Evolutionary conservation across 2,113 vertebrate genomes (phyloP).

Genomic region (Thalassarche chlororhynchos): DNA sequence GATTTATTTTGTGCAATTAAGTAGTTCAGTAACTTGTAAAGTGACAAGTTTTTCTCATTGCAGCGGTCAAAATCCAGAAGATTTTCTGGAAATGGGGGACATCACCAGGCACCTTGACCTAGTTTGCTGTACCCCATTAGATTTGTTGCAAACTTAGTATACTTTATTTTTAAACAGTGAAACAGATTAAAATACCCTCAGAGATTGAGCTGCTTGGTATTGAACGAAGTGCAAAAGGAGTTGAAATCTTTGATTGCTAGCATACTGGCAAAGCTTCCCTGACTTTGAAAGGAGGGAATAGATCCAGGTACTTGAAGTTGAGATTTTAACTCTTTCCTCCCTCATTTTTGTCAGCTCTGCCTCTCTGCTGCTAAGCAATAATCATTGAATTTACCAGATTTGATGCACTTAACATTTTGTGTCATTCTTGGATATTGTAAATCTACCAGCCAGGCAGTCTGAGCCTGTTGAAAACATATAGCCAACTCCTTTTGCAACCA

Average conservation of each 20-base stretch:
- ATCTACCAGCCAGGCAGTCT: background rate
- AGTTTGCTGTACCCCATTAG: background rate
- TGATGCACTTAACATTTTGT: no score
- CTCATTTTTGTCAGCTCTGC: background rate
- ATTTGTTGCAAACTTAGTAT: background rate
- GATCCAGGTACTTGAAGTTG: background rate
- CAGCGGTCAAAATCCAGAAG: background rate
- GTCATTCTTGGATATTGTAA: background rate
- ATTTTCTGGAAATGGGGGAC: background rate
- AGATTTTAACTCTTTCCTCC: background rate
- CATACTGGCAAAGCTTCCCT: background rate
- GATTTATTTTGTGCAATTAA: background rate
- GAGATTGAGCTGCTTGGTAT: background rate
- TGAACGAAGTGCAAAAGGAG: background rate
- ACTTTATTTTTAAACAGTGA: background rate
- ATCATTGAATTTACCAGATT: no score
- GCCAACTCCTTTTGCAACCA: background rate
- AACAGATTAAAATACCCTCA: background rate
- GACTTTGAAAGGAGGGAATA: background rate
- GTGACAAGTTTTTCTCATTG: background rate
- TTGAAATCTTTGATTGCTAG: background rate
- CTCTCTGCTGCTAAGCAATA: background rate
- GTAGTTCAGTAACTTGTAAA: background rate
- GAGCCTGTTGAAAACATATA: background rate
- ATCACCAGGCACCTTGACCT: background rate